phyloP scores from a whole-genome alignment of 1,140 invertebrate genomes.

The Drosophila oshimai region DNA sequence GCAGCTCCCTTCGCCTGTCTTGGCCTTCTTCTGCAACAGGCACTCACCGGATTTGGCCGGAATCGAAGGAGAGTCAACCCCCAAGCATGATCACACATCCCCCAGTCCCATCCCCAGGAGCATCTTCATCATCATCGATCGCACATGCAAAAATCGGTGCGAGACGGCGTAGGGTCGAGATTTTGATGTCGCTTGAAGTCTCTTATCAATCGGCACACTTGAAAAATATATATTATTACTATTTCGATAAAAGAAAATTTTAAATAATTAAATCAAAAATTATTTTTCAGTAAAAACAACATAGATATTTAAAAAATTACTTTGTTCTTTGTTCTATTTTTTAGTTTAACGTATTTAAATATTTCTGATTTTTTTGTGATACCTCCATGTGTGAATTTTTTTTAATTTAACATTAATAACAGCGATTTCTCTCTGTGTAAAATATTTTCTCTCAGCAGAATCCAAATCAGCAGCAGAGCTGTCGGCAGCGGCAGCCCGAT shows the following conservation, averaged over 20 bases:
- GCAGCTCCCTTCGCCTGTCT: background rate
- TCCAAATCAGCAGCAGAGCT: conserved; percentile 20
- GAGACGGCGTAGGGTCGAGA: conserved; percentile 1
- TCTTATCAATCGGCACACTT: conserved; percentile 7
- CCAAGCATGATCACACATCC: background rate
- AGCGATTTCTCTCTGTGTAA: conserved; percentile 8
- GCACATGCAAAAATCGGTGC: conserved; percentile 24
- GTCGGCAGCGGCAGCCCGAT: conserved; percentile 48
- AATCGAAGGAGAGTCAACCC: conserved; percentile 9
- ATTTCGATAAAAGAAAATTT: too few relatives aligned
- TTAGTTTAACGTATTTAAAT: too few relatives aligned
- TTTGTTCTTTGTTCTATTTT: too few relatives aligned
- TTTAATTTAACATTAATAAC: too few relatives aligned
- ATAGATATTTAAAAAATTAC: too few relatives aligned
- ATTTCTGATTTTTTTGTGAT: too few relatives aligned
- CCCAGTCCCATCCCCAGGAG: background rate
- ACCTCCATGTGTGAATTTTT: too few relatives aligned
- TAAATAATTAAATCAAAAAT: background rate
- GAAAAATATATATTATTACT: too few relatives aligned
- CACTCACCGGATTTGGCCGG: conserved; percentile 55
- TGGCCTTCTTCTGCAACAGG: conserved; percentile 69
- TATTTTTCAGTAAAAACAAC: too few relatives aligned
- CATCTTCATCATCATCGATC: conserved; percentile 41
- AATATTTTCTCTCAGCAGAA: conserved; percentile 5
- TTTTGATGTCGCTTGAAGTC: background rate